Evolutionary conservation across 2,888 invertebrate species (phyloP).

Genomic region (Meteorus cinctellus): DNA sequence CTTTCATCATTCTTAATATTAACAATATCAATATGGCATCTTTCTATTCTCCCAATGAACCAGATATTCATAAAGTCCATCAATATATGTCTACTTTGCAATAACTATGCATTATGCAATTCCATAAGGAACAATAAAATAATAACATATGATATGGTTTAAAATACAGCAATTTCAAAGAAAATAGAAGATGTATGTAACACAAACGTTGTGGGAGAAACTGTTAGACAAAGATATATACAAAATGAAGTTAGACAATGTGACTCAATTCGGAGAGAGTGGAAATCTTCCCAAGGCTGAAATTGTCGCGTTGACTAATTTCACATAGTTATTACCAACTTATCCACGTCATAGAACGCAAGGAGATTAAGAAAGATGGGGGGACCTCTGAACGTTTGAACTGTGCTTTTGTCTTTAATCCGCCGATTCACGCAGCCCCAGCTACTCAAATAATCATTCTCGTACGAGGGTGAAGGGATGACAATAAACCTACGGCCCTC

Average conservation of each 20-base stretch:
- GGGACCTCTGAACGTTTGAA: background rate
- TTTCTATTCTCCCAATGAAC: no score
- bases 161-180: background rate
- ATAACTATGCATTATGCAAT: no score
- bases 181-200: background rate
- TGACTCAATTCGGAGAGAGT: background rate
- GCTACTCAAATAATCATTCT: background rate
- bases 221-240: background rate
- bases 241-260: background rate
- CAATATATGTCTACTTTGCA: background rate
- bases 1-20: no score
- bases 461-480: background rate
- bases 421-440: background rate
- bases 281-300: background rate
- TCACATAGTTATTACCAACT: conserved; percentile 1
- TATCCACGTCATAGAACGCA: background rate
- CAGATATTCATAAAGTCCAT: no score
- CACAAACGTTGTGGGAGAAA: background rate
- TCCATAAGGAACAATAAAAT: no score
- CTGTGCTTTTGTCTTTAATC: background rate
- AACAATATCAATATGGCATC: no score
- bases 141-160: background rate
- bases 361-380: background rate
- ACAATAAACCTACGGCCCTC: no score
- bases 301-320: background rate